Percentiles rank a stretch among this genome's conserved stretches.
These are phyloP conservation scores for Drosophila navojoa DNA, from an alignment of 1,140 invertebrate genomes.

Conservation along the genomic window DNA sequence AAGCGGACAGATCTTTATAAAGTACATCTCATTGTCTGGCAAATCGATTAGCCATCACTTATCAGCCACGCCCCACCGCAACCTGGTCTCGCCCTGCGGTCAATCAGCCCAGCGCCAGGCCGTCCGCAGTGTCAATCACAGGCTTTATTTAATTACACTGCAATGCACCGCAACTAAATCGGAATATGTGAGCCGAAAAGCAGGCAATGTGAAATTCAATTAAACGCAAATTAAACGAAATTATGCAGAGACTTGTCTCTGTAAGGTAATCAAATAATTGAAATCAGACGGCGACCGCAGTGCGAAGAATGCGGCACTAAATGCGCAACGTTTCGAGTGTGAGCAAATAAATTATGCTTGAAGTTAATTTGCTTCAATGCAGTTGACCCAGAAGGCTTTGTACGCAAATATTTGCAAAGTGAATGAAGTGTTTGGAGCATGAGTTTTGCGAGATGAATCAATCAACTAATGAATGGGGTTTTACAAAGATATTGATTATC, in stretches of 20 bases:
- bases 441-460: too few relatives aligned
- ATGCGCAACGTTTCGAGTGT: too few relatives aligned
- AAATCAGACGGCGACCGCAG: background rate
- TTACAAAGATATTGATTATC: too few relatives aligned
- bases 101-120: constrained; percentile 5
- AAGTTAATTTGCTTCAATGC: background rate
- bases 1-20: background rate
- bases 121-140: constrained; percentile 35
- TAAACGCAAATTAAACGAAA: background rate
- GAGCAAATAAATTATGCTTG: background rate
- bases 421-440: too few relatives aligned
- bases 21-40: background rate
- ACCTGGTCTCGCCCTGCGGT: constrained; percentile 36
- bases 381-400: too few relatives aligned
- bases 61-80: constrained; percentile 11
- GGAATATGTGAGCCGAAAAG: background rate
- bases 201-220: background rate
- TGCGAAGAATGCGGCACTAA: background rate
- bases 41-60: constrained; percentile 16
- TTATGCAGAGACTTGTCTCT: background rate
- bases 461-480: too few relatives aligned
- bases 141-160: constrained; percentile 41
- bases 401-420: too few relatives aligned
- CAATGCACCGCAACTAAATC: constrained; percentile 28
- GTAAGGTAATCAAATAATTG: constrained; percentile 1